Conservation (phyloP, 2,113 vertebrate species). For the Pagrus major region DNA sequence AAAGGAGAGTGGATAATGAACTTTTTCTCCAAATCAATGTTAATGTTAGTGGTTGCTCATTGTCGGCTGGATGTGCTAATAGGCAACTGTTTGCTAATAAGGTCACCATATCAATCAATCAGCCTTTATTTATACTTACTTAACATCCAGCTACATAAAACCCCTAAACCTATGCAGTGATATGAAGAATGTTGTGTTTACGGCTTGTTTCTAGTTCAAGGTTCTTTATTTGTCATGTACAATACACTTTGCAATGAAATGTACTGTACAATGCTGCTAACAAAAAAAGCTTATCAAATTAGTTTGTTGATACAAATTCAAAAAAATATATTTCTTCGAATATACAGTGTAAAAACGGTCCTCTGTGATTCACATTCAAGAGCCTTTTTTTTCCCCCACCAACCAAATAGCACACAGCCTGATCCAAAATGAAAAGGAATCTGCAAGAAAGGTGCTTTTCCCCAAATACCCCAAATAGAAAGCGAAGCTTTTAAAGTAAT, state of each 20-base stretch:
- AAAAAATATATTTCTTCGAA: not conserved
- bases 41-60: too few species aligned
- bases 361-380: not conserved
- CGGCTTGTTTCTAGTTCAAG: too few species aligned
- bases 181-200: too few species aligned
- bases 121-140: too few species aligned
- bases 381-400: not conserved
- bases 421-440: constrained; percentile 20
- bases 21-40: too few species aligned
- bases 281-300: too few species aligned
- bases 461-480: constrained; percentile 17
- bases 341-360: not conserved
- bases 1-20: not conserved
- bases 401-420: not conserved
- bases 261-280: too few species aligned
- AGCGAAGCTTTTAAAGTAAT: not conserved
- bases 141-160: too few species aligned
- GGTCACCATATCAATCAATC: not conserved
- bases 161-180: too few species aligned
- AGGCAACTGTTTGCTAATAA: not conserved
- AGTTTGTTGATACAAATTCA: not conserved
- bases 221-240: too few species aligned
- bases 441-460: not conserved
- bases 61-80: not conserved
- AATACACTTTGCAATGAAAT: too few species aligned